A percentile compares a stretch with the other conserved stretches of the same genome.
Conservation (phyloP, 2,888 invertebrate species). For the Scrobipalpa costella region DNA sequence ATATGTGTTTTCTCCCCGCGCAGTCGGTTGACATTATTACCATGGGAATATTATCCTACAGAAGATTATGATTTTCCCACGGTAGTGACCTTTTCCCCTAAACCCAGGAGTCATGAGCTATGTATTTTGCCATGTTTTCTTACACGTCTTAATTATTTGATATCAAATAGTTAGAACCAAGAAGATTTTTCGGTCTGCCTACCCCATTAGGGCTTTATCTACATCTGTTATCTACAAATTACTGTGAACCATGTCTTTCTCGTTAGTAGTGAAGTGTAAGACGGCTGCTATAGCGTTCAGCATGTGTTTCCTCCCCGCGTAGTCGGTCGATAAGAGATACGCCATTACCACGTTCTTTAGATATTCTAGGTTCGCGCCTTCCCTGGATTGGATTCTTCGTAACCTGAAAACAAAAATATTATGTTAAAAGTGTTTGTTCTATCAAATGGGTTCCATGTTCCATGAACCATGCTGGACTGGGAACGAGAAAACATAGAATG, state of each 20-base stretch:
- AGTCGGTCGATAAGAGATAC: slow-evolving; percentile 86
- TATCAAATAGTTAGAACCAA: too few relatives aligned
- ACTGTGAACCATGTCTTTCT: slow-evolving; percentile 76
- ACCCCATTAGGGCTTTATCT: too few relatives aligned
- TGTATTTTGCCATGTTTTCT: too few relatives aligned
- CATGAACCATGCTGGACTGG: too few relatives aligned
- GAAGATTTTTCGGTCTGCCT: too few relatives aligned
- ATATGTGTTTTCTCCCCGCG: slow-evolving; percentile 90
- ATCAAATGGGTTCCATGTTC: too few relatives aligned
- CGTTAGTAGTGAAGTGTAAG: slow-evolving; percentile 88
- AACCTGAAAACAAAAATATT: slow-evolving; percentile 67
- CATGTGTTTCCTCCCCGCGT: slow-evolving; percentile 88
- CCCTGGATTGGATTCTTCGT: slow-evolving; percentile 87
- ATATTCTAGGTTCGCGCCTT: slow-evolving; percentile 94
- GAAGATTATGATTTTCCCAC: too few relatives aligned
- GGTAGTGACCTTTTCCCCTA: too few relatives aligned
- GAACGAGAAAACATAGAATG: too few relatives aligned
- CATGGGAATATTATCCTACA: too few relatives aligned
- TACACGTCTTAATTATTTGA: too few relatives aligned
- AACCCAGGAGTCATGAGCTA: too few relatives aligned
- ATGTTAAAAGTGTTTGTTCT: not conserved
- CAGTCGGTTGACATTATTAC: slow-evolving; percentile 83
- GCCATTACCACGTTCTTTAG: slow-evolving; percentile 94
- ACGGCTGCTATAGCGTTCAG: slow-evolving; percentile 94
- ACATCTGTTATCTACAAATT: slow-evolving; percentile 39